Evolutionary conservation across 2,797 vertebrate genomes (phyloP).

Genomic region (Hirundo rustica): DNA sequence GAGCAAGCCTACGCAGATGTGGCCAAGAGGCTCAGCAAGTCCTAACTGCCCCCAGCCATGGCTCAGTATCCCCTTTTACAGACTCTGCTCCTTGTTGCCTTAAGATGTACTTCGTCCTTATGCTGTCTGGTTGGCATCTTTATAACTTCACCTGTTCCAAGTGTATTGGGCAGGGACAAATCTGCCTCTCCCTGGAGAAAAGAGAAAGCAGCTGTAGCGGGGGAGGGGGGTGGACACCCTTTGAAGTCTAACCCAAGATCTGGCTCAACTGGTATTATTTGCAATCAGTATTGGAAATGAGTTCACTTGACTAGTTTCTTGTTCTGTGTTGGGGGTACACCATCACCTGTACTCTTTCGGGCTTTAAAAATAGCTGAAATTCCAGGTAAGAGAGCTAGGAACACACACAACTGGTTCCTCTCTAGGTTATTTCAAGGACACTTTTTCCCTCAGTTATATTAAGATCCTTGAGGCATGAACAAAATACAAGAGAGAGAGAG

Average conservation of each 20-base stretch:
- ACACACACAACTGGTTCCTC: neutral
- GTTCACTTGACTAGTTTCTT: neutral
- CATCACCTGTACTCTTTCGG: neutral
- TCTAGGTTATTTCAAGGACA: neutral
- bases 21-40: conserved; percentile 88
- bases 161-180: neutral
- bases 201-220: neutral
- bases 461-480: neutral
- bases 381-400: neutral
- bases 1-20: conserved; percentile 93
- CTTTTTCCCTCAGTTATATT: neutral
- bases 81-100: conserved; percentile 65
- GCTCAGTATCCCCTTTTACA: conserved; percentile 21
- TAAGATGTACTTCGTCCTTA: conserved; percentile 31
- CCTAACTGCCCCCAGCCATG: conserved; percentile 57
- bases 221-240: neutral
- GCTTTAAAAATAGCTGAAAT: conserved; percentile 20
- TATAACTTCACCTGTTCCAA: neutral
- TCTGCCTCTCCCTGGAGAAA: neutral
- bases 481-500: neutral
- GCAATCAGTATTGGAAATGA: conserved; percentile 8
- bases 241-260: neutral
- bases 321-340: neutral
- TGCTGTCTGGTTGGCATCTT: conserved; percentile 17
- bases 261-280: conserved; percentile 13